Conservation (phyloP, 1,140 invertebrate species). For the Varroa destructor region DNA sequence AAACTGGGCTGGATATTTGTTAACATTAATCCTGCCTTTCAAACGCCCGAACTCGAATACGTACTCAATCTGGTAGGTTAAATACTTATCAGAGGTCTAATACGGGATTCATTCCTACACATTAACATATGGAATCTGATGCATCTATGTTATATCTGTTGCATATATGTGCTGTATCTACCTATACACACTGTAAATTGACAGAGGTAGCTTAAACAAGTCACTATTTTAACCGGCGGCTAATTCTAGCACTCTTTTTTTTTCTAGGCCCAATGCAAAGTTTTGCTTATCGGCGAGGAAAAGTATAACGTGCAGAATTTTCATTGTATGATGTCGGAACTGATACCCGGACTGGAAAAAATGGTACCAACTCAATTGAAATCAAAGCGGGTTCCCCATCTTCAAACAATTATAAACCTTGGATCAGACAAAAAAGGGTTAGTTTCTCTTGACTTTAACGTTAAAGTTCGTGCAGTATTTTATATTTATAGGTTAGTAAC, state of each 20-base stretch:
- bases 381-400: neutral
- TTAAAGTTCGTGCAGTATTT: too few relatives aligned
- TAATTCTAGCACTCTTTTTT: neutral
- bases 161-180: too few relatives aligned
- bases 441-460: neutral
- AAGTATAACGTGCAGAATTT: neutral
- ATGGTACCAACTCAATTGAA: neutral
- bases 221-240: too few relatives aligned
- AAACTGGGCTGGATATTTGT: slow-evolving; percentile 50
- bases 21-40: slow-evolving; percentile 4
- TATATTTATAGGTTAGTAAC: too few relatives aligned
- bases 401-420: neutral
- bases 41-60: slow-evolving; percentile 7
- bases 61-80: slow-evolving; percentile 9
- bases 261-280: slow-evolving; percentile 5
- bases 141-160: too few relatives aligned
- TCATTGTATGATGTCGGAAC: neutral
- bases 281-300: neutral
- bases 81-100: neutral
- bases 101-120: neutral
- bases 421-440: neutral
- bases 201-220: too few relatives aligned
- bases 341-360: neutral
- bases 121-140: too few relatives aligned
- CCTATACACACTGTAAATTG: too few relatives aligned